A percentile compares a stretch with the other conserved stretches of the same genome.
Evolutionary conservation across 2,113 vertebrate species (phyloP).

Genomic region (Alligator mississippiensis): DNA sequence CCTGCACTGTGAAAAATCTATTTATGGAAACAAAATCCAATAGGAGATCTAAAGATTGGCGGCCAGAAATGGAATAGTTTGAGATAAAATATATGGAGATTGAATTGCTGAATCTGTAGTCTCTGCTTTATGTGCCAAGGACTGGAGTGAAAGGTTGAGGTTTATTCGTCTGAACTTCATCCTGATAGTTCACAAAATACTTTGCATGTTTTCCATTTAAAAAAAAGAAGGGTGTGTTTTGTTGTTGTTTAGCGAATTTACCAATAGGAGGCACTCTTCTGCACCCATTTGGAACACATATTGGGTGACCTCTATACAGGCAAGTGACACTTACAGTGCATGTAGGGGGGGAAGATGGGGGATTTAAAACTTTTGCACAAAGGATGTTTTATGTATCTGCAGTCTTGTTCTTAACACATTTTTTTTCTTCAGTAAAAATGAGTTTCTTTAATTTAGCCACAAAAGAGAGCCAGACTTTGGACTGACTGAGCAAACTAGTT

Average conservation of each 20-base stretch:
- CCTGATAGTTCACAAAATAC: neutral
- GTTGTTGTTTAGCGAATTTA: too few relatives aligned
- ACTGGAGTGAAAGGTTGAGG: neutral
- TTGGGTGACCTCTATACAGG: neutral
- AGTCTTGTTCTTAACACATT: neutral
- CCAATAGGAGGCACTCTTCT: neutral
- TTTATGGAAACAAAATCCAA: slow-evolving; percentile 79
- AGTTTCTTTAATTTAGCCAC: neutral
- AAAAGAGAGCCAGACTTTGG: neutral
- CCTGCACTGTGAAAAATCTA: slow-evolving; percentile 75
- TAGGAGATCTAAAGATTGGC: slow-evolving; percentile 74
- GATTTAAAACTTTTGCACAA: neutral
- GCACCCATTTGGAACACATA: neutral
- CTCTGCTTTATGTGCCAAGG: neutral
- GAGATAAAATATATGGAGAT: slow-evolving; percentile 76
- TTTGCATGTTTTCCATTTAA: neutral
- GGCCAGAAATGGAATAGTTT: slow-evolving; percentile 77
- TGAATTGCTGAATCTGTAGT: slow-evolving; percentile 48
- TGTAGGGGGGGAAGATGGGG: neutral
- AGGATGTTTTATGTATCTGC: neutral
- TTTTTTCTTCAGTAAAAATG: neutral
- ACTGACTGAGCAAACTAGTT: neutral
- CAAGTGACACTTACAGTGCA: too few relatives aligned
- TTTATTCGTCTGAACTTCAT: neutral
- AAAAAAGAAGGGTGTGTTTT: neutral